Evolutionary conservation across 2,888 invertebrate genomes (phyloP).

Genomic region (Rutpela maculata): DNA sequence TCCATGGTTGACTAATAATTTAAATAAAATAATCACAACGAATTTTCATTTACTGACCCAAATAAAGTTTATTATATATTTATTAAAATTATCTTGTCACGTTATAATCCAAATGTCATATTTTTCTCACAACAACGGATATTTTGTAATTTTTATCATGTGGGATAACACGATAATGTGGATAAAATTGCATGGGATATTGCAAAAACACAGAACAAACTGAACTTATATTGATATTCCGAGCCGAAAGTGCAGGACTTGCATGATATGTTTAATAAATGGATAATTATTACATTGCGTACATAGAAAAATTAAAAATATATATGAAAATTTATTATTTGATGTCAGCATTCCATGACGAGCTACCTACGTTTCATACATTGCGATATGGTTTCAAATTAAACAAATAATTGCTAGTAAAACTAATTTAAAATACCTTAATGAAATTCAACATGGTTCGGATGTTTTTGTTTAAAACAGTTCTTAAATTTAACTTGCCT

Average conservation of each 20-base stretch:
- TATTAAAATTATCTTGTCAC: neutral
- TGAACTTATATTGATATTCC: conserved; percentile 5
- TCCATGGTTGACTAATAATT: too few relatives aligned
- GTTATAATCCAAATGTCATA: conserved; percentile 7
- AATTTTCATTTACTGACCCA: conserved; percentile 4
- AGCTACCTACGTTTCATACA: neutral
- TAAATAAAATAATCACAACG: too few relatives aligned
- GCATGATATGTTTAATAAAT: neutral
- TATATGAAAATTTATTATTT: neutral
- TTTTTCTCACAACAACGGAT: neutral
- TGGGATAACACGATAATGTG: conserved; percentile 20
- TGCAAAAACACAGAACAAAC: conserved; percentile 23
- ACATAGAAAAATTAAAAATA: neutral
- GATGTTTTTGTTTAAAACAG: too few relatives aligned
- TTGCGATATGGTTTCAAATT: neutral
- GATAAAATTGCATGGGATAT: conserved; percentile 30
- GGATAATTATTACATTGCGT: neutral
- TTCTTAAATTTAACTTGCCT: too few relatives aligned
- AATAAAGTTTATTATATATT: conserved; percentile 1
- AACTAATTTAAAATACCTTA: too few relatives aligned
- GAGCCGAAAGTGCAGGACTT: neutral
- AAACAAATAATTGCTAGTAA: too few relatives aligned
- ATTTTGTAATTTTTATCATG: neutral
- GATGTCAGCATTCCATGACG: neutral
- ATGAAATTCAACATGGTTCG: too few relatives aligned